Evolutionary conservation across 2,113 vertebrate genomes (phyloP), one percentile per base, ranked within the genome.

Genomic region (Nettapus auritus): DNA sequence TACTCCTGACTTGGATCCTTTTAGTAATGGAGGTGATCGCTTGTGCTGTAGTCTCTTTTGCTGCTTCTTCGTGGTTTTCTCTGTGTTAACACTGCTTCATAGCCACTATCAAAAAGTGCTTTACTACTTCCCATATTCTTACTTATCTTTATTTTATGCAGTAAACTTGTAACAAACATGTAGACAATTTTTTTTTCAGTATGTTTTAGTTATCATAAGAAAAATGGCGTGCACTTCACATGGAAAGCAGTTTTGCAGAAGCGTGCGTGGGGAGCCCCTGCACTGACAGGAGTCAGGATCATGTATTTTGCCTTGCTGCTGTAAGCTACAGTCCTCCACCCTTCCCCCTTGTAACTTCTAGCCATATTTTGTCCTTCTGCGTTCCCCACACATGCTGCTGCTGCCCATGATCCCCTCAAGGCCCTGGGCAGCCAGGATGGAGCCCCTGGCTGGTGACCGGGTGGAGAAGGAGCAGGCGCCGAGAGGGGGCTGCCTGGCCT

Each of bases 401-500:
- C 67, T 53, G 13, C 34, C 56, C 34, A 9, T 66, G 16, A 19
- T 77, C 6, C 42, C 11, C 9, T 68, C 31, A 29, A 73, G 25
- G 38, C 42, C 34, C 59, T 2, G 1, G 5, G 52, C 44, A 31
- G 38, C 62, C 17, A 34, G 0, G 3, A 4, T 44, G 23, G n/a
- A 14, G 53, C 36, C 46, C 18, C 75, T 56, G 25, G 7, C 60
- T 62, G 68, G 6, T 48, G 55, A 36, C 21, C 3, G 17, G 11
- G 26, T 9, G 33, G 22, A 63, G 69, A 17, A 66, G 34, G 23
- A 78, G 4, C 55, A 29, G 70, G 20, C 14, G 8, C 48, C 1
- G 1, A 13, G 40, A 13, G 73, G 9, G 31, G 38, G 25, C 2
- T 0, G 4, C 33, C 50, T 10, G 36, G 34, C 34, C 15, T 9